Conservation (phyloP, 2,113 vertebrate species). For the Charadrius vociferus region DNA sequence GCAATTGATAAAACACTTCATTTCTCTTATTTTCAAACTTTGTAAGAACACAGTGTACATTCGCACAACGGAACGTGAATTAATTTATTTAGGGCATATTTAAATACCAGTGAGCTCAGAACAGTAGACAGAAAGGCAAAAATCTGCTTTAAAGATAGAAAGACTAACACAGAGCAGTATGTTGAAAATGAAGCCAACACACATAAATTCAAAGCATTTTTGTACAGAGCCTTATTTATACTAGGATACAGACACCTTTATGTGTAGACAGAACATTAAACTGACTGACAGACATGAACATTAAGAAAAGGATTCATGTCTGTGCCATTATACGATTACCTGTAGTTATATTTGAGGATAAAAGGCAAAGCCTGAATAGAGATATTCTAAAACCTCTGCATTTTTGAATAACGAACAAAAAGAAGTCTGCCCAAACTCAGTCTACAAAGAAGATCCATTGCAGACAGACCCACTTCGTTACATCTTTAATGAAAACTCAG, state of each 20-base stretch:
- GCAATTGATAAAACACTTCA: not conserved
- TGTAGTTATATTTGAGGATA: slow-evolving; percentile 28
- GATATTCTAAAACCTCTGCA: not conserved
- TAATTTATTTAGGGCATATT: slow-evolving; percentile 9
- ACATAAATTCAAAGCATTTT: slow-evolving; percentile 58
- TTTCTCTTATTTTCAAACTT: not conserved
- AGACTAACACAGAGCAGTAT: slow-evolving; percentile 20
- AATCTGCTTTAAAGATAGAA: slow-evolving; percentile 34
- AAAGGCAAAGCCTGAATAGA: slow-evolving; percentile 1
- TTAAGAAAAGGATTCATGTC: slow-evolving; percentile 14
- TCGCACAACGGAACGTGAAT: not conserved
- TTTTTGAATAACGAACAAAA: not conserved
- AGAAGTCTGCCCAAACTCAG: not conserved
- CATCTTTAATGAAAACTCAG: not conserved
- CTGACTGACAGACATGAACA: slow-evolving; percentile 32
- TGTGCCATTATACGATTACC: slow-evolving; percentile 1
- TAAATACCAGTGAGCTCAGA: slow-evolving; percentile 43
- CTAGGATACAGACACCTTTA: slow-evolving; percentile 55
- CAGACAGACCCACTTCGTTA: not conserved
- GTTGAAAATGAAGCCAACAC: slow-evolving; percentile 36
- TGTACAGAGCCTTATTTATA: slow-evolving; percentile 55
- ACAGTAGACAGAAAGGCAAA: slow-evolving; percentile 38
- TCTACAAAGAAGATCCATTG: not conserved
- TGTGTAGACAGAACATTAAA: slow-evolving; percentile 48
- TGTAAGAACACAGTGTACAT: not conserved